Evolutionary conservation across 2,113 vertebrate genomes (phyloP), one percentile per base, ranked within the genome.

Genomic region (Gulo gulo): DNA sequence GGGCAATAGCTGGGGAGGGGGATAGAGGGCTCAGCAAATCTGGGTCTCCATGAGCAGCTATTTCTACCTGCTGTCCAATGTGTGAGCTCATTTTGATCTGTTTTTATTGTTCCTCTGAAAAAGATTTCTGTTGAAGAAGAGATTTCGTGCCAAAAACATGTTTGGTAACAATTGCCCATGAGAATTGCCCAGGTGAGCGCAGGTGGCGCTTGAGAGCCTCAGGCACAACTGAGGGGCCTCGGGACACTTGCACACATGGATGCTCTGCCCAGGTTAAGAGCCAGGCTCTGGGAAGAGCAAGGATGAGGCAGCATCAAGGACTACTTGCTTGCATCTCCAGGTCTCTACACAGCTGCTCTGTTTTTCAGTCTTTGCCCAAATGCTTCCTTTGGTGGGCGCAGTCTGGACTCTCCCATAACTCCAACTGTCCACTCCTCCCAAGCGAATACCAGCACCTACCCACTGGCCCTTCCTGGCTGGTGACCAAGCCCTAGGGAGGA

Each of bases 291-390:
- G 79, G 59, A 69, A 45, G 18, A 63, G 29, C 23, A 63, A 69
- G 65, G 21, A 42, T 21, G 65, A 18, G 31, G 42, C 47, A 9
- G 31, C 1, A 0, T 21, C 42, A 10, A 39, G 42, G 42, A 39
- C 39, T 50, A 59, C n/a, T 14, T 1, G 0, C 29, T 39, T 45
- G 16, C 12, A 1, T 76, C 34, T 59, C n/a, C 52, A 15, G 26
- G 14, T 86, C 42, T 45, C 67, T 4, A 0, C 0, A 18, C 6
- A 9, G 23, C 34, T 24, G 23, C 13, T 50, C 52, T 2, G 0
- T 65, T 26, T 23, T 13, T 36, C 15, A n/a, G 0, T 45, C 39
- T 80, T 79, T 63, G 88, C 52, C 63, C 63, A 7, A 85, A 42
- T 4, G 1, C 42, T 73, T 52, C 24, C 26, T 42, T 29, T 45